phyloP scores from a whole-genome alignment of 1,140 invertebrate species.

The Oreohelix idahoensis region DNA sequence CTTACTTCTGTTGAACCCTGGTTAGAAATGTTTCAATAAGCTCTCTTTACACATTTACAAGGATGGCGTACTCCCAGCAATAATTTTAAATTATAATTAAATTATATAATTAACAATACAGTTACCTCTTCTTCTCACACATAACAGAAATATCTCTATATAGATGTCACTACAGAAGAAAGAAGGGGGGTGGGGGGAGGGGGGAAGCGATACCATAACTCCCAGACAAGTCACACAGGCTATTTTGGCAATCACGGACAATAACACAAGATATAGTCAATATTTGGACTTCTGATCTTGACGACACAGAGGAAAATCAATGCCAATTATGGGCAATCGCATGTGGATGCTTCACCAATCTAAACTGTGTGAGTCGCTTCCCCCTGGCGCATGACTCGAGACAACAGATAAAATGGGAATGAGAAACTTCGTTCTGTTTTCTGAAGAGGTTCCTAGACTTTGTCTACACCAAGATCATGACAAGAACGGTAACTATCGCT shows the following conservation, averaged over 20 bases:
- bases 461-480: slow-evolving; percentile 1
- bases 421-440: slow-evolving; percentile 23
- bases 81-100: no score
- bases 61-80: no score
- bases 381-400: slow-evolving; percentile 13
- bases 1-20: no score
- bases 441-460: background rate
- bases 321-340: slow-evolving; percentile 32
- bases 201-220: no score
- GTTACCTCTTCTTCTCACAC: no score
- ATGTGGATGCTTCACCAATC: slow-evolving; percentile 22
- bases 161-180: no score
- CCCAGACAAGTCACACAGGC: no score
- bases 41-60: no score
- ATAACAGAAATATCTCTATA: no score
- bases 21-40: no score
- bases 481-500: slow-evolving; percentile 7
- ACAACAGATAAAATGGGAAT: slow-evolving; percentile 15
- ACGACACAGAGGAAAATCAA: slow-evolving; percentile 7
- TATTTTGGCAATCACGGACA: background rate
- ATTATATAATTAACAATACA: no score
- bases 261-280: background rate
- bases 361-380: background rate
- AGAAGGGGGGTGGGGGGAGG: no score
- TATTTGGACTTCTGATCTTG: background rate